phyloP scores from a whole-genome alignment of 2,113 vertebrate genomes.

The Isichthys henryi region DNA sequence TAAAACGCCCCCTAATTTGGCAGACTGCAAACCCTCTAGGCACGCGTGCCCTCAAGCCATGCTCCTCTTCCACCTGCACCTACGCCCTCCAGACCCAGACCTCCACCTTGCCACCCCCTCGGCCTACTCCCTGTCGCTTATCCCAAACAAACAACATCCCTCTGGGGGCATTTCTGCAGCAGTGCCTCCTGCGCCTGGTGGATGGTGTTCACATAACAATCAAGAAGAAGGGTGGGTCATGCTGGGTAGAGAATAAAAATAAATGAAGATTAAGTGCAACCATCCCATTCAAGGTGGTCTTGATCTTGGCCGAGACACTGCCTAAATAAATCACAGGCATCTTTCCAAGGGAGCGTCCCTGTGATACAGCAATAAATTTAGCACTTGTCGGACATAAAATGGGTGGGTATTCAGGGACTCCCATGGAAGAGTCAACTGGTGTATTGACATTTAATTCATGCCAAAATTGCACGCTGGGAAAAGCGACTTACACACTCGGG shows the following conservation, averaged over 20 bases:
- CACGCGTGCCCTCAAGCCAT: not conserved
- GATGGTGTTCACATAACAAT: not conserved
- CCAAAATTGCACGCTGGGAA: constrained; percentile 33
- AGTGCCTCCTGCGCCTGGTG: not conserved
- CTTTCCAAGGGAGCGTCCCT: constrained; percentile 16
- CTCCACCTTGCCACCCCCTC: not conserved
- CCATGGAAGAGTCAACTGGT: constrained; percentile 21
- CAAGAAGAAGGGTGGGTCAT: not conserved
- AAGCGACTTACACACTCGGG: constrained; percentile 40
- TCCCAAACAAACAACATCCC: not conserved
- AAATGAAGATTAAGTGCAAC: not conserved
- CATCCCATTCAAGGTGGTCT: not conserved
- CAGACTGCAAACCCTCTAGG: not conserved
- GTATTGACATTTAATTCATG: constrained; percentile 47
- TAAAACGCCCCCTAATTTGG: not conserved
- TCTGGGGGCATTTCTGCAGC: not conserved
- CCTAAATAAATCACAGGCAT: constrained; percentile 17
- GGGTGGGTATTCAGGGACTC: constrained; percentile 5
- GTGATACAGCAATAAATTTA: constrained; percentile 23
- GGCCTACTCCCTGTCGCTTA: not conserved
- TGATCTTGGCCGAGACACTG: constrained; percentile 11
- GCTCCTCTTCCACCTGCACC: not conserved
- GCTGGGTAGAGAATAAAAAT: not conserved
- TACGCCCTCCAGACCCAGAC: not conserved
- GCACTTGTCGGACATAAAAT: constrained; percentile 31